A percentile compares a stretch with the other conserved stretches of the same genome.
These are phyloP conservation scores for Dromiciops gliroides DNA, from an alignment of 2,113 vertebrate genomes.

Conservation along the genomic window DNA sequence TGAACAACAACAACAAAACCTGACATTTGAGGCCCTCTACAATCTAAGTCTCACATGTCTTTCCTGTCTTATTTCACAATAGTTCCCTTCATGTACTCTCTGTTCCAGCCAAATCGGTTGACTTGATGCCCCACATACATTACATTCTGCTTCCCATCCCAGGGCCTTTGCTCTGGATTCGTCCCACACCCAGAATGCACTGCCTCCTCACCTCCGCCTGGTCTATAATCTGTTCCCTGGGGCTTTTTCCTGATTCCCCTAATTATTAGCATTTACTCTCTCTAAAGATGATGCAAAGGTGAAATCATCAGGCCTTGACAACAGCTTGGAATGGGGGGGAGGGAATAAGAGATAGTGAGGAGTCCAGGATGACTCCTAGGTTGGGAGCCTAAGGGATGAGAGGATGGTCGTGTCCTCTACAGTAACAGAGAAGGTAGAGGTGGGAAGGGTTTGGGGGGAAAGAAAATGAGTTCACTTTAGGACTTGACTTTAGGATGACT, in stretches of 20 bases:
- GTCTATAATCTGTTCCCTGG: too few relatives aligned
- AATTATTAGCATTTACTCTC: not conserved
- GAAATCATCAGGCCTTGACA: not conserved
- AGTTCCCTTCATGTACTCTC: not conserved
- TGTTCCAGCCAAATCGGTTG: not conserved
- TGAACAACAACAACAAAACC: not conserved
- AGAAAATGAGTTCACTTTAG: too few relatives aligned
- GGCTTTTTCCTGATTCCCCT: not conserved
- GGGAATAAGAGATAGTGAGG: not conserved
- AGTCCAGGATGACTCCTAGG: not conserved
- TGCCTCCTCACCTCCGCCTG: not conserved
- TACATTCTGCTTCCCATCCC: not conserved
- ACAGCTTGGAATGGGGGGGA: not conserved
- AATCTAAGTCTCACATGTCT: not conserved
- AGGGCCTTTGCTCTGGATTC: not conserved
- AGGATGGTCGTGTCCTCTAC: not conserved
- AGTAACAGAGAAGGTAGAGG: too few relatives aligned
- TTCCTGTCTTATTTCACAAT: not conserved
- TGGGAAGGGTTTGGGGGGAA: too few relatives aligned
- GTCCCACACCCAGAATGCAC: not conserved
- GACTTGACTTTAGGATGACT: too few relatives aligned
- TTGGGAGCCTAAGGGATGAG: not conserved
- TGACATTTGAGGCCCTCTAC: not conserved
- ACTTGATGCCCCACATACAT: not conserved
- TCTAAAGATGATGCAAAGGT: not conserved